Percentiles rank a stretch among this genome's conserved stretches.
phyloP scores from a whole-genome alignment of 2,888 invertebrate genomes.

The Nemotelus nigrinus region DNA sequence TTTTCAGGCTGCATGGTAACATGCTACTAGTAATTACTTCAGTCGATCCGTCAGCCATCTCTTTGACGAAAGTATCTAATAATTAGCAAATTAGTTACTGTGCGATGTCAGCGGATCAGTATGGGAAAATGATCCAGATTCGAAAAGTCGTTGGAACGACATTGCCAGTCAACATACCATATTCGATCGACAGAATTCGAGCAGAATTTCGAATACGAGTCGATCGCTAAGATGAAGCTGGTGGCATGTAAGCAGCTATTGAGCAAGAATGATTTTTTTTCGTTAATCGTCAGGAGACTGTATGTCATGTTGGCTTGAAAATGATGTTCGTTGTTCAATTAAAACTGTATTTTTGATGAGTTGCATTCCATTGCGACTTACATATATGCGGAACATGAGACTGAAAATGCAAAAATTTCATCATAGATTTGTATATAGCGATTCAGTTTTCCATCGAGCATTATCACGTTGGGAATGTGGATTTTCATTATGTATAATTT shows the following conservation, averaged over 20 bases:
- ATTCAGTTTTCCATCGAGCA: too few relatives aligned
- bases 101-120: background rate
- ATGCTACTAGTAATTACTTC: background rate
- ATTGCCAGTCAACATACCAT: too few relatives aligned
- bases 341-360: too few relatives aligned
- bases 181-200: constrained; percentile 14
- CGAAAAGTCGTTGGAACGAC: background rate
- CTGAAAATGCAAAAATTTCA: too few relatives aligned
- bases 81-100: constrained; percentile 26
- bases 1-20: too few relatives aligned
- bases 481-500: too few relatives aligned
- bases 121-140: constrained; percentile 36
- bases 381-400: too few relatives aligned
- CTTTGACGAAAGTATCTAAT: constrained; percentile 7
- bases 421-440: too few relatives aligned
- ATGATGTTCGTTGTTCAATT: too few relatives aligned
- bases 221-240: background rate
- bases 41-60: background rate
- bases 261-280: background rate
- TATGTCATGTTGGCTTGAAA: too few relatives aligned
- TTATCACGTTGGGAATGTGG: too few relatives aligned
- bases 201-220: background rate
- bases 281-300: background rate
- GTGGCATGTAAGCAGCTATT: background rate
- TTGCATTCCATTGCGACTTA: too few relatives aligned